A percentile compares a stretch with the other conserved stretches of the same genome.
phyloP scores from a whole-genome alignment of 2,797 vertebrate species.

The Alfaro cultratus region DNA sequence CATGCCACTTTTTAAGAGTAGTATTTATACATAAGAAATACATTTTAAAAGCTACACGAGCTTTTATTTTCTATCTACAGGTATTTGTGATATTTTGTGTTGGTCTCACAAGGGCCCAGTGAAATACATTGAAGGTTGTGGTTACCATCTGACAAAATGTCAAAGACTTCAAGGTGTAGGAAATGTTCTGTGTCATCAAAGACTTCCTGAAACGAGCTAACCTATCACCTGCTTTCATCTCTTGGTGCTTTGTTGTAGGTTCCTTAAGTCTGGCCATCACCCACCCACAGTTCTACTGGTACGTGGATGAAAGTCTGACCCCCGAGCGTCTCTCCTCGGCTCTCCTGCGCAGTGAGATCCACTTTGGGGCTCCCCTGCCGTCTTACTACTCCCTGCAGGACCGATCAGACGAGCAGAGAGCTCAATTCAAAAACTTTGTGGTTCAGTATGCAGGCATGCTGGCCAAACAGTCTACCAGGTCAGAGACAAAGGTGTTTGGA shows the following conservation, averaged over 20 bases:
- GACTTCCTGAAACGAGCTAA: not conserved
- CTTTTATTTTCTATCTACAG: not conserved
- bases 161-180: not conserved
- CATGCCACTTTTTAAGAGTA: not conserved
- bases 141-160: not conserved
- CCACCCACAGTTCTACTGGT: conserved; percentile 99
- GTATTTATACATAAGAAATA: not conserved
- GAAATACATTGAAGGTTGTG: not conserved
- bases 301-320: conserved; percentile 93
- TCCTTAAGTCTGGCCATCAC: conserved; percentile 96
- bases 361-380: conserved; percentile 93
- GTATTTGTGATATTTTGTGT: not conserved
- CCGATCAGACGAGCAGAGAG: conserved; percentile 90
- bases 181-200: conserved; percentile 1
- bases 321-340: conserved; percentile 91
- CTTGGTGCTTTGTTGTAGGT: conserved; percentile 74
- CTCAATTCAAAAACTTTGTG: conserved; percentile 92
- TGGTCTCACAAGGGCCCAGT: not conserved
- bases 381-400: conserved; percentile 94
- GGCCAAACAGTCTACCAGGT: conserved; percentile 97
- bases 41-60: not conserved
- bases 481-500: conserved; percentile 30
- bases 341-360: conserved; percentile 93
- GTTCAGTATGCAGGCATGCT: conserved; percentile 92
- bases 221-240: conserved; percentile 20